Percentiles rank a stretch among this genome's conserved stretches.
Evolutionary conservation across 2,113 vertebrate genomes (phyloP).

Genomic region (Daphoenositta chrysoptera): DNA sequence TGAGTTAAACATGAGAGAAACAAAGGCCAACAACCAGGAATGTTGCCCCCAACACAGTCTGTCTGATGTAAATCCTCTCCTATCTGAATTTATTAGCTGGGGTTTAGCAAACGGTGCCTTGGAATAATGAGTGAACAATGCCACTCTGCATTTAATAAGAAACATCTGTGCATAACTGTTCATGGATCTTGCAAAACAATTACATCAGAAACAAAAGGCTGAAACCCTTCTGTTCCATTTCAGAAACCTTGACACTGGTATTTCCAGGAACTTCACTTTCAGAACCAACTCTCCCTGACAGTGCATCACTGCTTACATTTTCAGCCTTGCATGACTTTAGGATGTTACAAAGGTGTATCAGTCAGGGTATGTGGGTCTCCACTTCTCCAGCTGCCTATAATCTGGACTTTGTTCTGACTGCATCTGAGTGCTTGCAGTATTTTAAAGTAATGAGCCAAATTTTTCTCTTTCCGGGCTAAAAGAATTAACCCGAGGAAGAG

Average conservation of each 20-base stretch:
- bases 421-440: background rate
- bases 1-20: background rate
- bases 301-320: background rate
- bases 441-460: background rate
- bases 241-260: background rate
- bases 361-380: background rate
- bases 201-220: conserved; percentile 40
- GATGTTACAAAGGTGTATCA: background rate
- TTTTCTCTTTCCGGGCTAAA: background rate
- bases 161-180: conserved; percentile 27
- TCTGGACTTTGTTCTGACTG: background rate
- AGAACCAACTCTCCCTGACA: background rate
- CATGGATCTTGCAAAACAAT: conserved; percentile 39
- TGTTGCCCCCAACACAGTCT: background rate
- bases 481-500: background rate
- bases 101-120: conserved; percentile 26
- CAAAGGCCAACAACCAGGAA: background rate
- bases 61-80: background rate
- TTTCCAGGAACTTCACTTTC: background rate
- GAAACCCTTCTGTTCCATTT: background rate
- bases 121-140: conserved; percentile 37
- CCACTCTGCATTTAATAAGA: conserved; percentile 22
- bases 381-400: background rate
- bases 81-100: background rate
- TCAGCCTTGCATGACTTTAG: background rate